Evolutionary conservation across 2,888 invertebrate genomes (phyloP), one percentile per base, ranked within the genome.

Genomic region (Perithous albicinctus): DNA sequence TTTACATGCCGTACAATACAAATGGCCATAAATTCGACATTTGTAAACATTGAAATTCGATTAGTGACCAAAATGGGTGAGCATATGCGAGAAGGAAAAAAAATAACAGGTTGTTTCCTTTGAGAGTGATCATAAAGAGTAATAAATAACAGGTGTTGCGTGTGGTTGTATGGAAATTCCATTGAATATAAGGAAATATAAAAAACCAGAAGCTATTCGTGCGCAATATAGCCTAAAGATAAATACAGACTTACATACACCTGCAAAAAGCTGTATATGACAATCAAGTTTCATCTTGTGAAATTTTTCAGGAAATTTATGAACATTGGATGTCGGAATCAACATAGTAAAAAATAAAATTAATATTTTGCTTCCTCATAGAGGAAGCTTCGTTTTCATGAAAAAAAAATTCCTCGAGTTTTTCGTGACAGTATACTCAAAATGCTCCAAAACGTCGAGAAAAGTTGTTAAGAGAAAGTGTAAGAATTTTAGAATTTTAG

Each of bases 131-230:
- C 15, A 59, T 41, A 41, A 26, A 15, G 41, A 67, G 64, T 38
- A 32, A 64, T 41, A 15, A 73, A 73, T 48, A 70, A 66, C 48
- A 32, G 35, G 46, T 75, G 66, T 67, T 35, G 29, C 56, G n/a
- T 41, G 43, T 41, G 51, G 32, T 6, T 26, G 51, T 46, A 80
- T 59, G 12, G 23, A 59, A 72, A 72, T 72, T 76, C 20, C 43
- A 20, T 38, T 72, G 54, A 73, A 35, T 73, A 15, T 43, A 2
- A 43, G 29, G 12, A 41, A 63, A 63, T 23, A 10, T 12, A 41
- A 38, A 35, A 29, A 23, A 38, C 23, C 35, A 10, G 41, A 63
- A 41, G 23, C 23, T 3, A 20, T 23, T 63, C 8, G 12, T 35
- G 59, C 15, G 59, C 59, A 59, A 35, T 59, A 35, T 12, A n/a